Evolutionary conservation across 2,113 vertebrate genomes (phyloP).

Genomic region (Phrynosoma platyrhinos): DNA sequence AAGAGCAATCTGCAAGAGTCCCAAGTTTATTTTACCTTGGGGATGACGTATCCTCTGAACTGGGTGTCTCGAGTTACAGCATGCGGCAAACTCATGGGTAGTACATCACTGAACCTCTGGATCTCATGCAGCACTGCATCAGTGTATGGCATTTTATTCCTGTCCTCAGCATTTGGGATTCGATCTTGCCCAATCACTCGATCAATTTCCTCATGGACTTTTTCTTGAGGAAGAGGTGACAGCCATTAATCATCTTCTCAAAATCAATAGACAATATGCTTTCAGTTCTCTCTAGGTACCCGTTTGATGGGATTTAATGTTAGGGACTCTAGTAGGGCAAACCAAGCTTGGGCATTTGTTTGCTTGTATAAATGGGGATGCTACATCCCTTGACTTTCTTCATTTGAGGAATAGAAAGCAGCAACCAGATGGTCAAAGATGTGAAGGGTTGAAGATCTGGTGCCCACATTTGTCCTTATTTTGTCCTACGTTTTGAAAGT

Average conservation of each 20-base stretch:
- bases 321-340: neutral
- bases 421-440: neutral
- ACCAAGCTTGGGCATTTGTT: neutral
- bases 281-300: neutral
- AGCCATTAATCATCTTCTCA: too few relatives aligned
- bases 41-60: conserved; percentile 20
- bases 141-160: conserved; percentile 8
- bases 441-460: neutral
- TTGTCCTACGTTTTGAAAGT: too few relatives aligned
- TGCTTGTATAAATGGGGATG: neutral
- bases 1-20: too few relatives aligned
- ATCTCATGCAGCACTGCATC: conserved; percentile 9
- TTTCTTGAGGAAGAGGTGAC: neutral
- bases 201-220: conserved; percentile 7
- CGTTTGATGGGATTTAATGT: neutral
- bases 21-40: neutral
- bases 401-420: neutral
- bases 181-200: neutral
- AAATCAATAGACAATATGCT: too few relatives aligned
- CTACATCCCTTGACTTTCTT: neutral
- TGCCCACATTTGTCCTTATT: too few relatives aligned
- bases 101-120: neutral
- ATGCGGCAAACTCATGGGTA: conserved; percentile 6
- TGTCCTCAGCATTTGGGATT: neutral
- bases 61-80: neutral